Percentiles rank a stretch among this genome's conserved stretches.
phyloP scores from a whole-genome alignment of 2,888 invertebrate species.

The Phytoseiulus persimilis region DNA sequence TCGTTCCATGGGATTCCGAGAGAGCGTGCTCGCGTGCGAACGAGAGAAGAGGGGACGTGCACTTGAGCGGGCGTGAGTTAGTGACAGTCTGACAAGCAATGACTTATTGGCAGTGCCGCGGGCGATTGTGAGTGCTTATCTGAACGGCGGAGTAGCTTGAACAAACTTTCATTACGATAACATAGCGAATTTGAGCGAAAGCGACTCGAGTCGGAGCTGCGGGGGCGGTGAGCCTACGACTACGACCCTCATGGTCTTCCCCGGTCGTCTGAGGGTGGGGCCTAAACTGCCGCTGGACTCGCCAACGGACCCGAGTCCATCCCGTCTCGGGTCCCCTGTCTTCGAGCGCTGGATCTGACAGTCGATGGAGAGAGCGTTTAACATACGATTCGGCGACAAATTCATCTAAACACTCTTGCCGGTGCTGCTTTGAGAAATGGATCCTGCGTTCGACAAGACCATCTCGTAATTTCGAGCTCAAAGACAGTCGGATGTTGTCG shows the following conservation, averaged over 20 bases:
- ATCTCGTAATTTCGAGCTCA: not conserved
- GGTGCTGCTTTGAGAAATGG: not conserved
- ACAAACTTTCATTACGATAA: not conserved
- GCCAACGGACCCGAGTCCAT: not conserved
- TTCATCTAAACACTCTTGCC: not conserved
- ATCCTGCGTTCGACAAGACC: not conserved
- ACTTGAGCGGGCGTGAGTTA: not conserved
- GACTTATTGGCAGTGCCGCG: not conserved
- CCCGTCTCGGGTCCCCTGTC: not conserved
- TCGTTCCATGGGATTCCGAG: not conserved
- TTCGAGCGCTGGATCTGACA: not conserved
- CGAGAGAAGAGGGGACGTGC: not conserved
- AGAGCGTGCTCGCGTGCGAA: not conserved
- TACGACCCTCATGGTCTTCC: not conserved
- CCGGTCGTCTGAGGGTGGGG: not conserved
- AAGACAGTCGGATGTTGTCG: not conserved
- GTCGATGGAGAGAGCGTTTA: not conserved
- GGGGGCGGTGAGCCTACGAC: not conserved
- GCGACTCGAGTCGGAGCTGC: not conserved
- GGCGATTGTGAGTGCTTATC: conserved; percentile 5
- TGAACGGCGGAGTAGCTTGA: not conserved
- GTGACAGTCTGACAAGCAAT: not conserved
- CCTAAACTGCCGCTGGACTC: not conserved
- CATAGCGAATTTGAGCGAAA: not conserved
- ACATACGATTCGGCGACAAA: not conserved